Conservation (phyloP, 2,888 invertebrate species). For the Eupithecia dodoneata region DNA sequence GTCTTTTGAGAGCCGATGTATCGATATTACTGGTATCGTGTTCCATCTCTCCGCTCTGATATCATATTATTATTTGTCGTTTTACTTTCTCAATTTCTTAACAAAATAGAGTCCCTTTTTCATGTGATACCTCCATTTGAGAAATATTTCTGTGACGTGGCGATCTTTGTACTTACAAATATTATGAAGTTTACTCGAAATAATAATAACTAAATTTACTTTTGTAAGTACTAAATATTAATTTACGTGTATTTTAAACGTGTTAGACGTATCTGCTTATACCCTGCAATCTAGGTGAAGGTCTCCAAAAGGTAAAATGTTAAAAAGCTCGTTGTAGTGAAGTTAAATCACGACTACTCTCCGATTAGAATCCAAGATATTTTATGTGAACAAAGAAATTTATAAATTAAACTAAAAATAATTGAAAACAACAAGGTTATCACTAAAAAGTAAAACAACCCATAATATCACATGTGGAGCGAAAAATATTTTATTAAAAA, state of each 20-base stretch:
- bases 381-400: too few relatives aligned
- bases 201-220: not conserved
- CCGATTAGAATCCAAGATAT: too few relatives aligned
- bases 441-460: too few relatives aligned
- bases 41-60: not conserved
- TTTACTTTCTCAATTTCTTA: not conserved
- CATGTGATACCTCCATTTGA: not conserved
- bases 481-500: too few relatives aligned
- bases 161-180: conserved; percentile 45
- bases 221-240: conserved; percentile 21
- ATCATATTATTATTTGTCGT: not conserved
- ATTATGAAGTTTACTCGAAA: not conserved
- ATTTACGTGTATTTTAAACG: conserved; percentile 6
- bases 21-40: not conserved
- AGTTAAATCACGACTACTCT: conserved; percentile 42
- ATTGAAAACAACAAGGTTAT: too few relatives aligned
- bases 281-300: conserved; percentile 60
- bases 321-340: conserved; percentile 55
- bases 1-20: not conserved
- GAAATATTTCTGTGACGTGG: conserved; percentile 43
- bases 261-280: conserved; percentile 52
- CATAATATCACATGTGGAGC: too few relatives aligned
- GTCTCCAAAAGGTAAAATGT: conserved; percentile 61
- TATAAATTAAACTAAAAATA: too few relatives aligned
- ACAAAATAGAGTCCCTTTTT: conserved; percentile 9